phyloP scores from a whole-genome alignment of 2,113 vertebrate species.

The Stomatorhinus ivindoensis region DNA sequence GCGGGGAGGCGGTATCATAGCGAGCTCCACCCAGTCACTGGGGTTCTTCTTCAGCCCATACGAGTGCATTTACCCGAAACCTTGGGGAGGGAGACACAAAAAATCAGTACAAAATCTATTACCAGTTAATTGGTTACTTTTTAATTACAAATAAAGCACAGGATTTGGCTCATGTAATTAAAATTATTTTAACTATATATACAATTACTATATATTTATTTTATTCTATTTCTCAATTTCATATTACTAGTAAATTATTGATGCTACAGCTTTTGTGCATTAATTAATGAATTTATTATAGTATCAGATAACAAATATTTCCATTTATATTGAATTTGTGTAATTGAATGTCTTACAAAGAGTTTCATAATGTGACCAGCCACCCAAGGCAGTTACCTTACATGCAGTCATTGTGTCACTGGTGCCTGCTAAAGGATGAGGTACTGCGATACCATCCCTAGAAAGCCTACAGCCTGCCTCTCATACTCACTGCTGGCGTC shows the following conservation, averaged over 20 bases:
- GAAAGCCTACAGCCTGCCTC: neutral
- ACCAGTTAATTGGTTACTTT: neutral
- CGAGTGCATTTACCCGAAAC: conserved; percentile 17
- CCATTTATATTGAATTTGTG: neutral
- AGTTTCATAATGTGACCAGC: neutral
- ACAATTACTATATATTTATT: neutral
- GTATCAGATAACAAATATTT: neutral
- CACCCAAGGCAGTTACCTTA: neutral
- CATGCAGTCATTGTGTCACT: neutral
- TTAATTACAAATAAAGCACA: neutral
- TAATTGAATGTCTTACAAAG: neutral
- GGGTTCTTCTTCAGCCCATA: conserved; percentile 33
- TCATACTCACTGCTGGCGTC: neutral
- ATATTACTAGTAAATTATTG: neutral
- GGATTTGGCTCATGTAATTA: neutral
- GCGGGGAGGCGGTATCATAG: neutral
- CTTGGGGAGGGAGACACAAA: conserved; percentile 22
- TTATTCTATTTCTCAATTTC: neutral
- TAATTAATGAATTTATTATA: neutral
- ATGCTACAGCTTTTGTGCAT: neutral
- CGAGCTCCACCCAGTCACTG: neutral
- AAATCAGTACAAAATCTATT: neutral
- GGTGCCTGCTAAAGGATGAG: neutral
- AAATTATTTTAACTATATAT: neutral
- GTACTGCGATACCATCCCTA: neutral